Conservation (phyloP, 2,888 invertebrate genomes). For the Leucophora obtusa region DNA sequence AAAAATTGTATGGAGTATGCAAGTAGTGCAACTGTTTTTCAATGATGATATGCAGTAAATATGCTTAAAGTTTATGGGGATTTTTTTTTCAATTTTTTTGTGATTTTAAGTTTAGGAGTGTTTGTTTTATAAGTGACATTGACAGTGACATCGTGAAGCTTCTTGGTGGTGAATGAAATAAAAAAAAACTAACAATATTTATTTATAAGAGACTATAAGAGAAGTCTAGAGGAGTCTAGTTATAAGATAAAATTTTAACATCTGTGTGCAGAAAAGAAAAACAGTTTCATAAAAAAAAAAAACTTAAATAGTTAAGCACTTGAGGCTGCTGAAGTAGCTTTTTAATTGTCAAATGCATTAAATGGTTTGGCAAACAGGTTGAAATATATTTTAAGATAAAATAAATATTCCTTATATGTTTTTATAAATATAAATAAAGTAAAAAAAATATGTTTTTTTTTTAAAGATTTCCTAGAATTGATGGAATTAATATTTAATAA, state of each 20-base stretch:
- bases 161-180: slow-evolving; percentile 44
- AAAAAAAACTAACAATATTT: not conserved
- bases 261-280: slow-evolving; percentile 52
- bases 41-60: slow-evolving; percentile 63
- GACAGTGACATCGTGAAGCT: slow-evolving; percentile 74
- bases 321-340: slow-evolving; percentile 75
- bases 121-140: slow-evolving; percentile 73
- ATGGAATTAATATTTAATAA: slow-evolving; percentile 52
- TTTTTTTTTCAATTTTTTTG: slow-evolving; percentile 1
- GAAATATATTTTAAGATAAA: slow-evolving; percentile 47
- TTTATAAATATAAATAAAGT: not conserved
- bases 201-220: not conserved
- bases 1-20: slow-evolving; percentile 51
- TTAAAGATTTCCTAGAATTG: slow-evolving; percentile 33
- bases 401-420: no score
- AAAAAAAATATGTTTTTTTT: slow-evolving; percentile 28
- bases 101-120: slow-evolving; percentile 59
- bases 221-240: slow-evolving; percentile 37
- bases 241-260: slow-evolving; percentile 51
- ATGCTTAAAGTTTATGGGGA: slow-evolving; percentile 40
- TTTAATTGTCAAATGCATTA: slow-evolving; percentile 72
- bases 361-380: slow-evolving; percentile 62
- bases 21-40: slow-evolving; percentile 62
- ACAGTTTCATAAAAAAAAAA: slow-evolving; percentile 34
- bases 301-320: slow-evolving; percentile 68